Conservation (phyloP, 35 echinoderm and acorn worm genomes). For the Strongylocentrotus purpuratus region DNA sequence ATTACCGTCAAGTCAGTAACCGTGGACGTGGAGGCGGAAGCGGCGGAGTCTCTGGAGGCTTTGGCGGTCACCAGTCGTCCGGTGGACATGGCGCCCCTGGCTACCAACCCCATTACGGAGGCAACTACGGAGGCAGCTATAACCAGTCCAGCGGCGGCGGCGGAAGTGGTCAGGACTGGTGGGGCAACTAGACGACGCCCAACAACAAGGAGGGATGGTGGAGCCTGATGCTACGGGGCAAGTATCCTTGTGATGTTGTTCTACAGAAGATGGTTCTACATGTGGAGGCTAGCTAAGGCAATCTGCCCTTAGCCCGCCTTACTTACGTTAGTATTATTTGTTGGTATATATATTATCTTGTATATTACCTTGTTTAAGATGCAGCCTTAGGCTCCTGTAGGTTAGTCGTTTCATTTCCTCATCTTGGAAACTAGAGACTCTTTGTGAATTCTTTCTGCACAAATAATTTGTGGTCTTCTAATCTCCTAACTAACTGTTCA, state of each 20-base stretch:
- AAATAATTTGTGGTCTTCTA: neutral
- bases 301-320: neutral
- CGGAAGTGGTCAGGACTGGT: slow-evolving; percentile 79
- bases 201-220: neutral
- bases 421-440: neutral
- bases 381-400: neutral
- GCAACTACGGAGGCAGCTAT: slow-evolving; percentile 77
- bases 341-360: neutral
- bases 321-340: neutral
- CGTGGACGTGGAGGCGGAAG: slow-evolving; percentile 48
- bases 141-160: slow-evolving; percentile 48
- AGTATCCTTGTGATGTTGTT: slow-evolving; percentile 1
- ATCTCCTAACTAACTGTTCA: neutral
- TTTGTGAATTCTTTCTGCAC: neutral
- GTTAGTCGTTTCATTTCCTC: neutral
- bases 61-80: neutral
- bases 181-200: slow-evolving; percentile 73
- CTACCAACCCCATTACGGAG: slow-evolving; percentile 82
- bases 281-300: neutral
- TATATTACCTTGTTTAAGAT: neutral
- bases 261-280: neutral
- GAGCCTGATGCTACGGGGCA: neutral
- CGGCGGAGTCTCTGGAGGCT: slow-evolving; percentile 52
- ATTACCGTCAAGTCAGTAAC: slow-evolving; percentile 87
- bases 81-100: slow-evolving; percentile 44